A percentile compares a stretch with the other conserved stretches of the same genome.
phyloP scores from a whole-genome alignment of 2,888 invertebrate genomes.

The Octonoba sinensis region DNA sequence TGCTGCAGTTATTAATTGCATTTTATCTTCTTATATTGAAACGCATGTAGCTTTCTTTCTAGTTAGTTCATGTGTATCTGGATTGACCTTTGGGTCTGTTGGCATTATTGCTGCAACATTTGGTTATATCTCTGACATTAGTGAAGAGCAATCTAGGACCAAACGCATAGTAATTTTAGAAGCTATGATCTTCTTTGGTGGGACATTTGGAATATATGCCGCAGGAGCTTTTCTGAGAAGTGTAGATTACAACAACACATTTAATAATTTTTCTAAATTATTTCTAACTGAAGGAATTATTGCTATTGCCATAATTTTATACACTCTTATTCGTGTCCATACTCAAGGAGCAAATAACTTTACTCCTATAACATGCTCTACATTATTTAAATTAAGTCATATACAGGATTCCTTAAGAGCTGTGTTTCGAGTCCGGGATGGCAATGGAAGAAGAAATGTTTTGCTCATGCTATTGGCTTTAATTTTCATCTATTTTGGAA shows the following conservation, averaged over 20 bases:
- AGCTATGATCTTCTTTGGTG: constrained; percentile 83
- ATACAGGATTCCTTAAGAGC: constrained; percentile 22
- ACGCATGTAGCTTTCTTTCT: constrained; percentile 69
- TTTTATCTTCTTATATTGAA: constrained; percentile 69
- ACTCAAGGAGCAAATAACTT: constrained; percentile 33
- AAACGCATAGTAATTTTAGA: constrained; percentile 85
- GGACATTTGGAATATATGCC: constrained; percentile 84
- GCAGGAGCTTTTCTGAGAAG: constrained; percentile 81
- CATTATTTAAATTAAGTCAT: constrained; percentile 48
- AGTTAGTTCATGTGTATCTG: constrained; percentile 71
- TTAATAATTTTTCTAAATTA: constrained; percentile 68
- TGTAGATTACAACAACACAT: constrained; percentile 67
- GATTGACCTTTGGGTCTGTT: constrained; percentile 72
- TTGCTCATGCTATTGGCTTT: constrained; percentile 27
- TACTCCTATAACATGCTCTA: not conserved
- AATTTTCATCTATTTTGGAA: constrained; percentile 38
- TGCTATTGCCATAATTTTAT: constrained; percentile 70
- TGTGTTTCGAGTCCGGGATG: constrained; percentile 40
- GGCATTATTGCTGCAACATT: constrained; percentile 72
- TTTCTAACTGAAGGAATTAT: constrained; percentile 70
- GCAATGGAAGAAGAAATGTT: constrained; percentile 25
- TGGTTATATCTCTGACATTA: constrained; percentile 86
- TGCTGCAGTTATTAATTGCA: constrained; percentile 68
- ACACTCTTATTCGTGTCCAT: constrained; percentile 67
- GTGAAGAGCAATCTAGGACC: constrained; percentile 80